Evolutionary conservation across 1,140 invertebrate genomes (phyloP), one percentile per base, ranked within the genome.

Genomic region (Pseudomyrmex dendroicus): DNA sequence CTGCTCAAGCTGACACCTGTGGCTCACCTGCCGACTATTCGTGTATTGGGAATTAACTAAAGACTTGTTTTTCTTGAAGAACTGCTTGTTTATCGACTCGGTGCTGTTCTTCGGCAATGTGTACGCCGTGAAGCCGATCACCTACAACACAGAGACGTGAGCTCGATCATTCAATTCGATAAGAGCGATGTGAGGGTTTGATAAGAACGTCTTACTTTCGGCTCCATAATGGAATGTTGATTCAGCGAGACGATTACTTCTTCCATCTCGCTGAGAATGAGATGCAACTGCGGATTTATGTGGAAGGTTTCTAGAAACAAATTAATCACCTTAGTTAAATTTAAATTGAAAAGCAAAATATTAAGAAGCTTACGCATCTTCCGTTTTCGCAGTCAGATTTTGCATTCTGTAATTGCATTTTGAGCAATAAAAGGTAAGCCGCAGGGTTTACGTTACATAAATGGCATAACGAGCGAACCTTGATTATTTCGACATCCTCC

Each of bases 71-170:
- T 96, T 97, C 92, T 98, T 98, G 90, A 98, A 98, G 91, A 98
- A 98, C 15, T 95, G 94, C 91, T 95, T 96, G 66, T 95, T 96
- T 87, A 97, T 96, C 12, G 95, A 96, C 89, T 97, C 96, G 10
- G 95, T 95, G 76, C 92, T 96, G 85, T 95, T 96, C 91, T 98
- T 97, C 83, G 97, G 96, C 88, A 97, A 94, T 61, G 96, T 96
- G 91, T 98, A 98, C 15, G 97, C 96, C 57, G 97, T 98, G 91
- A 98, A 98, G n/a, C 98, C 98, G 86, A 99, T 98, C 0, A 98
- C 97, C 95, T 96, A 73, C n/a, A 22, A 57, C 64, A 77, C 46
- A 76, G 22, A 61, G 56, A 5, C 35, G 4, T 35, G 35, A 35
- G 5, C 84, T 48, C n/a, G 8, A 78, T 50, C 17, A 64, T 17